A percentile compares a stretch with the other conserved stretches of the same genome.
Evolutionary conservation across 1,140 invertebrate genomes (phyloP).

Genomic region (Neotoxoptera formosana): DNA sequence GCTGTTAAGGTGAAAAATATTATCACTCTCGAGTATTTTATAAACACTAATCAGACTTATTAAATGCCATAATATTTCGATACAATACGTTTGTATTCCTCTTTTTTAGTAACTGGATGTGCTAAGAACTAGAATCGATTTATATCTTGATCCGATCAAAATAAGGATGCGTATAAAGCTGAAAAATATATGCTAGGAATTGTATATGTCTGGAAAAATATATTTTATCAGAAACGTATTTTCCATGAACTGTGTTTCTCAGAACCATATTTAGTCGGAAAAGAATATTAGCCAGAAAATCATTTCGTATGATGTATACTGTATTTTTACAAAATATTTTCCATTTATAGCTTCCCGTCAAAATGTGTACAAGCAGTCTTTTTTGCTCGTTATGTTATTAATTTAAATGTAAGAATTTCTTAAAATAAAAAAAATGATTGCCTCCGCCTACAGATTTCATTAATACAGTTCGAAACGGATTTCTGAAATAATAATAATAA

Average conservation of each 20-base stretch:
- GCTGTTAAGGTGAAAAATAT: neutral
- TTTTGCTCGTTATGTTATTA: neutral
- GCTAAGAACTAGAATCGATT: neutral
- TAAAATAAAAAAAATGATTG: neutral
- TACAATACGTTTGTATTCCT: neutral
- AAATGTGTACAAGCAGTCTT: neutral
- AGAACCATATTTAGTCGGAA: no score
- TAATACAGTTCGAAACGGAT: neutral
- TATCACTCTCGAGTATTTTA: no score
- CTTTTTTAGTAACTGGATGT: neutral
- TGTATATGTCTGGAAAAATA: no score
- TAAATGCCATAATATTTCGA: neutral
- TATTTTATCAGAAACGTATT: no score
- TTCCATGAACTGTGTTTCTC: no score
- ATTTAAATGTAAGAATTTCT: neutral
- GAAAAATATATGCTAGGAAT: no score
- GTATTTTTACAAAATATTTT: no score
- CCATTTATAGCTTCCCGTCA: no score
- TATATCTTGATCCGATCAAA: neutral
- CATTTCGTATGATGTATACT: no score
- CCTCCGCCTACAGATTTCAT: neutral
- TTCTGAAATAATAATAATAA: neutral
- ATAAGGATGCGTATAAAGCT: neutral
- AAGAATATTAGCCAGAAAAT: no score
- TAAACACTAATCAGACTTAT: no score